Evolutionary conservation across 2,888 invertebrate species (phyloP).

Genomic region (Mythimna impura): DNA sequence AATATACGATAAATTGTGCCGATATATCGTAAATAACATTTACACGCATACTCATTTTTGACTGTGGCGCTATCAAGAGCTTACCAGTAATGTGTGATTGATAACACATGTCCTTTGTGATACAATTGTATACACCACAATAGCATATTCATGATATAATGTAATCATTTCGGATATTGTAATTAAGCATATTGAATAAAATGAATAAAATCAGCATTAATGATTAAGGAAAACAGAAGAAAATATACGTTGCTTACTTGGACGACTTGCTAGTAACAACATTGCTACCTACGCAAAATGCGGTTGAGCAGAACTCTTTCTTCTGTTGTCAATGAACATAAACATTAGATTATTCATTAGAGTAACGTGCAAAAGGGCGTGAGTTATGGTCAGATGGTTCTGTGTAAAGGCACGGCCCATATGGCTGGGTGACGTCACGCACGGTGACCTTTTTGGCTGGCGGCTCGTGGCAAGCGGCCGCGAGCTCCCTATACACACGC

Average conservation of each 20-base stretch:
- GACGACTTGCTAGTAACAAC: conserved; percentile 18
- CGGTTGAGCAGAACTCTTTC: conserved; percentile 28
- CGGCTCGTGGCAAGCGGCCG: conserved; percentile 80
- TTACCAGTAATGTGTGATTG: conserved; percentile 22
- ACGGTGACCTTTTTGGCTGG: conserved; percentile 88
- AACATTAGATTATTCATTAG: conserved; percentile 74
- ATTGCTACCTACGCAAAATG: conserved; percentile 12
- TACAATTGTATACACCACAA: background rate
- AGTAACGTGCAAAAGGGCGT: conserved; percentile 76
- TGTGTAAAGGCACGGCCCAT: conserved; percentile 83
- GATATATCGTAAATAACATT: conserved; percentile 28
- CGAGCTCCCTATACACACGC: conserved; percentile 83
- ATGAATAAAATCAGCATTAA: conserved; percentile 8
- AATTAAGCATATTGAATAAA: background rate
- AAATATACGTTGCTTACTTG: conserved; percentile 26
- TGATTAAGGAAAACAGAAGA: background rate
- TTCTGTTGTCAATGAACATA: conserved; percentile 63
- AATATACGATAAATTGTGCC: conserved; percentile 15
- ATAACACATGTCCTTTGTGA: conserved; percentile 21
- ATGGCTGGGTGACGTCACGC: conserved; percentile 87
- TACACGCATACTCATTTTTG: conserved; percentile 4
- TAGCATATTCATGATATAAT: background rate
- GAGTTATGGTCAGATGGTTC: conserved; percentile 73
- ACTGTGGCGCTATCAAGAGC: conserved; percentile 22
- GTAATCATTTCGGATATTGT: conserved; percentile 7